A percentile compares a stretch with the other conserved stretches of the same genome.
phyloP scores from a whole-genome alignment of 2,113 vertebrate species.

The Notothenia coriiceps region DNA sequence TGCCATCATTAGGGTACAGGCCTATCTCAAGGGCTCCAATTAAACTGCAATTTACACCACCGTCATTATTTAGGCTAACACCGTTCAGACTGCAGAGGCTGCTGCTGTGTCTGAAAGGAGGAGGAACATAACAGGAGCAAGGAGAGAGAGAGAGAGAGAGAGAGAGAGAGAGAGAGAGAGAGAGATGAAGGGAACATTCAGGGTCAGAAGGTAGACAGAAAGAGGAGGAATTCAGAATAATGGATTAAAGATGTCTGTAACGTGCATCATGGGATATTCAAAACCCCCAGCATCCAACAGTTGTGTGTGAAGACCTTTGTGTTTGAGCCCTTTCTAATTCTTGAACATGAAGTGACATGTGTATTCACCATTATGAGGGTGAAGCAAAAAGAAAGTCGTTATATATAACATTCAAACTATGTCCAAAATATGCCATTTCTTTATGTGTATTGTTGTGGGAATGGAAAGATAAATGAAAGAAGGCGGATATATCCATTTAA shows the following conservation, averaged over 20 bases:
- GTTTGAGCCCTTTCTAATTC: background rate
- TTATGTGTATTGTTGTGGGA: too few species aligned
- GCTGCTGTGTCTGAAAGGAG: slow-evolving; percentile 9
- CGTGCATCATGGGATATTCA: slow-evolving; percentile 27
- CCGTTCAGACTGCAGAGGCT: background rate
- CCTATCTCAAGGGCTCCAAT: slow-evolving; percentile 43
- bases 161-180: background rate
- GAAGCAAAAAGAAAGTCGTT: background rate
- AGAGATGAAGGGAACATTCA: background rate
- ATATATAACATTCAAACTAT: too few species aligned
- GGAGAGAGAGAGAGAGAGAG: background rate
- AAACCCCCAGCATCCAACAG: background rate
- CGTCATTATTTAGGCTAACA: background rate
- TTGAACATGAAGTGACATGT: too few species aligned
- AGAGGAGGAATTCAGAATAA: background rate
- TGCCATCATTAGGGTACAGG: slow-evolving; percentile 35
- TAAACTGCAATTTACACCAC: slow-evolving; percentile 32
- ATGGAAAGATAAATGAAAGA: too few species aligned
- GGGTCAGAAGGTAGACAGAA: background rate
- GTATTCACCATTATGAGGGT: background rate
- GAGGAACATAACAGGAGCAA: background rate
- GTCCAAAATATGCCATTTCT: too few species aligned
- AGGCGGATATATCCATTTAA: too few species aligned
- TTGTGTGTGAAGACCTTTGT: background rate
- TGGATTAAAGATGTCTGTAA: background rate